A percentile compares a stretch with the other conserved stretches of the same genome.
phyloP scores from a whole-genome alignment of 2,888 invertebrate species.

The Pristionchus fissidentatus region DNA sequence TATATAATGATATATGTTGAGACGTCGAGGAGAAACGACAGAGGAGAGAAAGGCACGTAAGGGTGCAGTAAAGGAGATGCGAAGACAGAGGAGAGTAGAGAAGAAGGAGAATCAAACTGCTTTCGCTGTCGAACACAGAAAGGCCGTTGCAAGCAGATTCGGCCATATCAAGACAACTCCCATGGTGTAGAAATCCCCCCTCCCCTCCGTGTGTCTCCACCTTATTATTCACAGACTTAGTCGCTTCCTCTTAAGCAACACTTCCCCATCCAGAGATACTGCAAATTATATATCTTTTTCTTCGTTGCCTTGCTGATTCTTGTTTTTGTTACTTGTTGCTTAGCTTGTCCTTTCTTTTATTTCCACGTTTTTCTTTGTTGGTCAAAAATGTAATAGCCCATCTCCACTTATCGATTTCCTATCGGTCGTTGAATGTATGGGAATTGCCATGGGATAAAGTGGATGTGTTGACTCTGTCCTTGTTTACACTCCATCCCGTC shows the following conservation, averaged over 20 bases:
- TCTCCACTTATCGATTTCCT: not conserved
- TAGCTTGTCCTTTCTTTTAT: not conserved
- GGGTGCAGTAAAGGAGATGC: constrained; percentile 85
- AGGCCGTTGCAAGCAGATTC: constrained; percentile 54
- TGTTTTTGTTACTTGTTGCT: not conserved
- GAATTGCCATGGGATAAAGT: constrained; percentile 22
- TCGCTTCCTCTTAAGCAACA: not conserved
- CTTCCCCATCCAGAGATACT: not conserved
- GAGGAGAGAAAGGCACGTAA: constrained; percentile 88
- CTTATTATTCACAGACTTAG: not conserved
- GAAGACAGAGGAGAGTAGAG: constrained; percentile 76
- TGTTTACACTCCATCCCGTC: constrained; percentile 10
- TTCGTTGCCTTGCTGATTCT: not conserved
- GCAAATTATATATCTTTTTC: not conserved
- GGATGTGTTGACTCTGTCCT: constrained; percentile 35
- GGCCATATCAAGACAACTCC: constrained; percentile 57
- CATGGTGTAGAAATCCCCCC: constrained; percentile 36
- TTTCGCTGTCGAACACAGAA: constrained; percentile 61
- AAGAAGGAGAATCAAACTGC: constrained; percentile 61
- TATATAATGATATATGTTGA: constrained; percentile 38
- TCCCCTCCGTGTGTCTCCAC: not conserved
- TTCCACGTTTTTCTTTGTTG: not conserved
- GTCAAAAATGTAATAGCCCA: not conserved
- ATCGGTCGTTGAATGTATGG: constrained; percentile 18
- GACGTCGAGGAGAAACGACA: constrained; percentile 85